A percentile compares a stretch with the other conserved stretches of the same genome.
phyloP scores from a whole-genome alignment of 2,888 invertebrate genomes.

The Drosophila imparisetae region DNA sequence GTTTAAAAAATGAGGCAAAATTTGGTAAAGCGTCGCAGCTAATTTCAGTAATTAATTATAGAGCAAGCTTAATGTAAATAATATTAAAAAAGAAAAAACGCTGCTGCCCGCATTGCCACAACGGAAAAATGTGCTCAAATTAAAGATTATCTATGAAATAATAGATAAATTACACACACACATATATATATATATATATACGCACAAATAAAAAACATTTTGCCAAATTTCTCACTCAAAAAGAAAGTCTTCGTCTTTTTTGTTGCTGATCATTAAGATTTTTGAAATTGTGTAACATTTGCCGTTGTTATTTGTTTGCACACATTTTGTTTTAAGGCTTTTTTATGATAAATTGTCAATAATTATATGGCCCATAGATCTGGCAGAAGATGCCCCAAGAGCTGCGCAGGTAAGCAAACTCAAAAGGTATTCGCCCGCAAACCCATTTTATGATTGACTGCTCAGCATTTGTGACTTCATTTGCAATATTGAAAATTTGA shows the following conservation, averaged over 20 bases:
- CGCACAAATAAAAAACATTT: background rate
- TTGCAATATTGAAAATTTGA: slow-evolving; percentile 18
- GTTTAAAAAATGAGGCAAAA: slow-evolving; percentile 46
- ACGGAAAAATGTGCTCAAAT: slow-evolving; percentile 17
- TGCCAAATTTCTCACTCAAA: slow-evolving; percentile 46
- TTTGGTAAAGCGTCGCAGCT: slow-evolving; percentile 42
- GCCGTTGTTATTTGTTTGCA: slow-evolving; percentile 21
- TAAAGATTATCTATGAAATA: slow-evolving; percentile 13
- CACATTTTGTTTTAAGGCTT: slow-evolving; percentile 18
- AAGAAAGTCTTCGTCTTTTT: slow-evolving; percentile 52
- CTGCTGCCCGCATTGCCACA: slow-evolving; percentile 26
- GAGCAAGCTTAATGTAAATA: slow-evolving; percentile 27
- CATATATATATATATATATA: rapidly evolving
- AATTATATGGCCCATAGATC: slow-evolving; percentile 55
- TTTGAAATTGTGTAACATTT: slow-evolving; percentile 61
- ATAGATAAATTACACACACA: slow-evolving; percentile 15
- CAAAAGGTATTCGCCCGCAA: slow-evolving; percentile 28
- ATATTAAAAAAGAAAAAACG: background rate
- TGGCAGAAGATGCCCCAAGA: slow-evolving; percentile 34
- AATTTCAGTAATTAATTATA: slow-evolving; percentile 67
- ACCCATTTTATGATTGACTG: slow-evolving; percentile 49
- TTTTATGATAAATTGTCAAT: slow-evolving; percentile 55
- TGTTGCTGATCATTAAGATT: slow-evolving; percentile 17
- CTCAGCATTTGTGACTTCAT: slow-evolving; percentile 27
- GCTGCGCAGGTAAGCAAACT: slow-evolving; percentile 22